Base-by-base conservation (phyloP, 2,113 vertebrate genomes). In the Taxidea taxus region DNA sequence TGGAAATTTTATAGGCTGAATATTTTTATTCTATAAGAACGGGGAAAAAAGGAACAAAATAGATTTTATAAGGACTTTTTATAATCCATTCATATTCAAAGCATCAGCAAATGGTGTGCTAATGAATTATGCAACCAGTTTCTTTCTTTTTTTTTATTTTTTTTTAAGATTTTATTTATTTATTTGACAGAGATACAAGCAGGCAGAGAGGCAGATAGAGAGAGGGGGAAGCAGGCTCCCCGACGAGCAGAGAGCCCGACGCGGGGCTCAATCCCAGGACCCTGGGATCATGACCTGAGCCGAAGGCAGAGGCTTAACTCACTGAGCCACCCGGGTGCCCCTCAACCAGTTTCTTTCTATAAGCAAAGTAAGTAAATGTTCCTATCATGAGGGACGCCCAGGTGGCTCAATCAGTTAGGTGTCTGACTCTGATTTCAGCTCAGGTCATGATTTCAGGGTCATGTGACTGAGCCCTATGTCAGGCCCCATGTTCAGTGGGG, bases 21-120 rank as follows among this genome's bases (percentile, higher is more conserved):
- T 81, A 85, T n/a, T 72, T 85, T 96, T 96, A 72, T 93, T 91
- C 98, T 98, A 78, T 12, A 88, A 75, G n/a, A 81, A n/a, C 15
- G 62, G 74, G 34, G 2, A 37, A 44, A 83, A 77, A 84, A 56
- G 37, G 29, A 44, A 23, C 25, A 92, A 87, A 16, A 84, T 2
- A 72, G 1, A 94, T 95, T 81, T 95, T 75, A 66, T 93, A 64
- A 92, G 31, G 14, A 84, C 29, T 92, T 83, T 39, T 77, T 86
- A 87, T 13, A 29, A 93, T 47, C 44, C 29, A 89, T 84, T 97
- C 49, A 89, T 39, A 89, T 42, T 75, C n/a, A 97, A 84, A 94
- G 60, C 8, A 85, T 56, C 42, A 85, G 34, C 84, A 95, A 90
- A 87, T 23, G 1, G 12, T 94, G 75, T 60, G 31, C 34, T 94